Percentiles rank a stretch among this genome's conserved stretches.
These are phyloP conservation scores for Spea multiplicata DNA, from an alignment of 2,113 vertebrate genomes.

Conservation along the genomic window DNA sequence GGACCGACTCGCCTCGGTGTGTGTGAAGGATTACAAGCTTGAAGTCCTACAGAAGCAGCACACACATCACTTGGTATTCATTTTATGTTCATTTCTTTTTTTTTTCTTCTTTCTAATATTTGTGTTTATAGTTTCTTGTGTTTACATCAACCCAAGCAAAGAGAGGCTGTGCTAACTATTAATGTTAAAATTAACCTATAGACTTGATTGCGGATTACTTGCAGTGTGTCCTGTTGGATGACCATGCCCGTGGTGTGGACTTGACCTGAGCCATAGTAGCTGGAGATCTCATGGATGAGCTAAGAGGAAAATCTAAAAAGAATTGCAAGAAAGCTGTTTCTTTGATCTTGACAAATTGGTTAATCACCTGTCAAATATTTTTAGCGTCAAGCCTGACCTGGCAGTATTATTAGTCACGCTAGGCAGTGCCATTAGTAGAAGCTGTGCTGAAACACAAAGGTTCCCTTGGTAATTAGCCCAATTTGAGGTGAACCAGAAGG, in stretches of 20 bases:
- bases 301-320: no score
- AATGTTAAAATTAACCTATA: no score
- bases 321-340: not conserved
- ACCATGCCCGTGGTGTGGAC: no score
- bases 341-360: conserved; percentile 22
- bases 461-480: no score
- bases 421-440: no score
- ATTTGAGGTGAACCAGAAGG: no score
- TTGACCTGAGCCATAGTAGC: no score
- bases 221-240: no score
- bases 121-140: conserved; percentile 44
- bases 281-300: no score
- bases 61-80: conserved; percentile 86
- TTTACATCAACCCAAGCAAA: not conserved
- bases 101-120: conserved; percentile 47
- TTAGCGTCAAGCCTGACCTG: conserved; percentile 2
- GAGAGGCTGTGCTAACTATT: not conserved
- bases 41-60: conserved; percentile 88
- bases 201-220: no score
- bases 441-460: no score
- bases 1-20: conserved; percentile 86
- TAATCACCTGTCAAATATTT: conserved; percentile 18
- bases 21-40: conserved; percentile 85
- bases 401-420: conserved; percentile 6
- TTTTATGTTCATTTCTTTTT: conserved; percentile 50